Base-by-base conservation (phyloP, 2,797 vertebrate species). In the Manis javanica region DNA sequence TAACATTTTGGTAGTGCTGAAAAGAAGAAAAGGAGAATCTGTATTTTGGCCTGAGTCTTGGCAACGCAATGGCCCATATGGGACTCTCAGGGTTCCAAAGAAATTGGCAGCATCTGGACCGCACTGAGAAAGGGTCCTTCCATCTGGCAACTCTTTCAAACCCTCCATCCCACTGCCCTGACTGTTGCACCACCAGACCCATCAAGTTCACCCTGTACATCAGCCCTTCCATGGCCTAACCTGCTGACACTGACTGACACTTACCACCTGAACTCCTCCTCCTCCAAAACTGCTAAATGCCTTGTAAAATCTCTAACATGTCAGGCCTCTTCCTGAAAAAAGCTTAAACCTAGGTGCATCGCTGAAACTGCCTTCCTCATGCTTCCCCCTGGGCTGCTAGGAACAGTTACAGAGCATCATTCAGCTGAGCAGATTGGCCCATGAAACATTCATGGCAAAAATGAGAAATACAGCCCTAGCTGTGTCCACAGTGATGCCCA, bases 401-500 rank as follows among this genome's bases (percentile, higher is more conserved):
- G 87, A 49, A 15, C 4, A n/a, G 31, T 29, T 42, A 49, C 29
- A 46, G 53, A 90, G 39, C 69, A 18, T 72, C 77, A 26, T 34
- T 75, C 49, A 46, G 0, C 75, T 0, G 1, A 14, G 42, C 26
- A 90, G 75, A 93, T 2, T 11, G 59, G 87, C 0, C 63, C 89
- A 88, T 74, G 83, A 87, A 93, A 87, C 46, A 75, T 78, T 87
- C 51, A 63, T 24, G 68, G 75, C 46, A 46, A 46, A 46, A 46
- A 46, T 46, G 46, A 46, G 46, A 46, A 34, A 34, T 87, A n/a
- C 10, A 46, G 34, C 29, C 11, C n/a, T n/a, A 59, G 96, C 39
- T 37, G n/a, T 16, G 2, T 10, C 8, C 19, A 87, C 31, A 0
- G 9, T 0, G 0, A 78, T 1, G n/a, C 26, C 7, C 55, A 68